These are phyloP conservation scores for Cheilinus undulatus DNA, from an alignment of 2,113 vertebrate species.

Conservation along the genomic window DNA sequence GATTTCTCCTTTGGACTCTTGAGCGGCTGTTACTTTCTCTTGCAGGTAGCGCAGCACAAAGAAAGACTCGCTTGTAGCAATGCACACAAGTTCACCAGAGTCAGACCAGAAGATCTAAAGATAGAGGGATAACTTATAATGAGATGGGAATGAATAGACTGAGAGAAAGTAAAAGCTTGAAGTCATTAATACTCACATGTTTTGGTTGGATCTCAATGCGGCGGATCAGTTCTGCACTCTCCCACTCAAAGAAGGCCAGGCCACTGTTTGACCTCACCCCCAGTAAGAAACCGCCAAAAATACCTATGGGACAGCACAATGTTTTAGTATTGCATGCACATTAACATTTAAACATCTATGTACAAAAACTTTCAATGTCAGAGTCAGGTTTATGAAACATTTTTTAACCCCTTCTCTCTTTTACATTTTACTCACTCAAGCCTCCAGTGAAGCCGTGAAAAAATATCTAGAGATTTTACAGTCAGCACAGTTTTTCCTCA, in stretches of 20 bases:
- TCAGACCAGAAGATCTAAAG: slow-evolving; percentile 98
- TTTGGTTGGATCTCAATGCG: slow-evolving; percentile 99
- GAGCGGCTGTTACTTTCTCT: slow-evolving; percentile 94
- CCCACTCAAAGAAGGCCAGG: slow-evolving; percentile 98
- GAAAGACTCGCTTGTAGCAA: slow-evolving; percentile 98
- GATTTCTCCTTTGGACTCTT: slow-evolving; percentile 95
- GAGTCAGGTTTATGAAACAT: too few species aligned
- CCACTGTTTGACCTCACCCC: slow-evolving; percentile 96
- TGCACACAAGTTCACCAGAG: slow-evolving; percentile 98
- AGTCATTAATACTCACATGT: slow-evolving; percentile 84
- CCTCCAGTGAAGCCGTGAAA: too few species aligned
- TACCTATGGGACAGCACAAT: slow-evolving; percentile 82
- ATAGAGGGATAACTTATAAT: neutral
- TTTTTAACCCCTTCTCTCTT: too few species aligned
- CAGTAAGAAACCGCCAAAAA: slow-evolving; percentile 96
- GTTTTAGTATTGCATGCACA: neutral
- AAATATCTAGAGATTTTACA: too few species aligned
- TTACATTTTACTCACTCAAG: too few species aligned
- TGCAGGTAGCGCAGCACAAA: slow-evolving; percentile 96
- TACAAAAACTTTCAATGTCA: too few species aligned
- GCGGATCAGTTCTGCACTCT: slow-evolving; percentile 95
- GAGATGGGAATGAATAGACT: neutral
- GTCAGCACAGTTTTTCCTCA: too few species aligned
- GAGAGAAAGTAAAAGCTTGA: neutral
- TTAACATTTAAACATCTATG: neutral